Base-by-base conservation (phyloP, 2,113 vertebrate genomes). In the Chaetorhynchus papuensis region DNA sequence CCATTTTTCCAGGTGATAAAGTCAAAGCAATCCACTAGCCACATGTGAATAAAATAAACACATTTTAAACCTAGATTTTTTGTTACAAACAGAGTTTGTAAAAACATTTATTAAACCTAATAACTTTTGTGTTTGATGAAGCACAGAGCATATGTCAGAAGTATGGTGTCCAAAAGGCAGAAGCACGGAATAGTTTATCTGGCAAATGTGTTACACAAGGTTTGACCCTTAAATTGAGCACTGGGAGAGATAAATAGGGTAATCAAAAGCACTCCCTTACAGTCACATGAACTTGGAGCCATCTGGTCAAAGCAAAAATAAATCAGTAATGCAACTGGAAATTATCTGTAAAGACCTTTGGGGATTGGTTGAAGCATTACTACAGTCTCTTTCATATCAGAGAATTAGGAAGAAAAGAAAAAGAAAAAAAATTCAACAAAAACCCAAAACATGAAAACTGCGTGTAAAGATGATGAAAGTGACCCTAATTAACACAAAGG, bases 201-300 rank as follows among this genome's bases (percentile, higher is more conserved):
- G 95, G 96, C 66, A 98, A 98, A 97, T 97, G 87, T 93, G 96
- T 95, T 98, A 96, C 94, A 94, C 96, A 96, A 97, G 93, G 94
- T 95, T 97, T 97, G 96, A 97, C 97, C 97, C 97, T 98, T 97
- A 97, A 98, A 97, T 94, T 97, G 95, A 96, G 96, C 92, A 87
- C 77, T 95, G 94, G 97, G 96, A 97, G 96, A 97, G 95, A 97
- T 97, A 97, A 98, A 98, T 95, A 97, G 93, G 90, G 89, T 97
- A 98, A 97, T 97, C 95, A 97, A 97, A 97, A 97, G 84, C 87
- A 97, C 95, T 97, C 77, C 90, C 41, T 44, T 97, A 97, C 41
- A 96, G 96, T 96, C 94, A 96, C 87, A 97, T 97, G 97, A 98
- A 98, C 97, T 94, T 96, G 83, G 83, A 97, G 86, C 97, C 97